Evolutionary conservation across 2,888 invertebrate genomes (phyloP).

Genomic region (Netelia melanura): DNA sequence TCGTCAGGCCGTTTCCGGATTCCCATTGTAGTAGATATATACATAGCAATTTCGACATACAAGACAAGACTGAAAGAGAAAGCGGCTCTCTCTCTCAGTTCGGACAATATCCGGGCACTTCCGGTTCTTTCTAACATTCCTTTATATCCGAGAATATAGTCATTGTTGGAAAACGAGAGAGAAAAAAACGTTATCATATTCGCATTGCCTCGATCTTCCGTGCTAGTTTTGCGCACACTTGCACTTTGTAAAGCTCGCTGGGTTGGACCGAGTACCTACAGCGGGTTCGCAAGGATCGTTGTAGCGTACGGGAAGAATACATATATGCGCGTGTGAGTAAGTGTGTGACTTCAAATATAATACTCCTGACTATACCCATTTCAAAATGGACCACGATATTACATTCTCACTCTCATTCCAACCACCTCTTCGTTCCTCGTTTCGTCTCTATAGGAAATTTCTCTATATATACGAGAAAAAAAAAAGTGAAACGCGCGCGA

Average conservation of each 20-base stretch:
- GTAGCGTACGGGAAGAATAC: conserved; percentile 2
- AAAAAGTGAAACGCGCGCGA: conserved; percentile 16
- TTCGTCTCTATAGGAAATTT: neutral
- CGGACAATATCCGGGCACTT: conserved; percentile 55
- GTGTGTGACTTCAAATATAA: conserved; percentile 26
- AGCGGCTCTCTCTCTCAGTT: conserved; percentile 5
- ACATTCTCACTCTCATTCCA: conserved; percentile 35
- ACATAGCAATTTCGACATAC: conserved; percentile 51
- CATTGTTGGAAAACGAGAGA: conserved; percentile 26
- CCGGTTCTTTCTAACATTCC: conserved; percentile 45
- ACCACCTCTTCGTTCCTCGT: conserved; percentile 2
- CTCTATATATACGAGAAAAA: conserved; percentile 22
- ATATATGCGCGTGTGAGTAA: conserved; percentile 4
- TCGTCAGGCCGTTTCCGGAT: conserved; percentile 46
- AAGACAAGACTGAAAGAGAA: conserved; percentile 5
- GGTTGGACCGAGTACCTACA: neutral
- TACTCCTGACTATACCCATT: conserved; percentile 53
- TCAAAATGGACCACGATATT: conserved; percentile 63
- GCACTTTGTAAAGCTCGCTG: neutral
- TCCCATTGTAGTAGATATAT: conserved; percentile 30
- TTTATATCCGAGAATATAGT: conserved; percentile 32
- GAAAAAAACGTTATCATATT: conserved; percentile 48
- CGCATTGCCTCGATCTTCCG: conserved; percentile 50
- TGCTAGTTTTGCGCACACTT: conserved; percentile 25
- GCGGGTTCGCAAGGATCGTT: conserved; percentile 33